Evolutionary conservation across 2,113 vertebrate genomes (phyloP).

Genomic region (Cinclus mexicanus): DNA sequence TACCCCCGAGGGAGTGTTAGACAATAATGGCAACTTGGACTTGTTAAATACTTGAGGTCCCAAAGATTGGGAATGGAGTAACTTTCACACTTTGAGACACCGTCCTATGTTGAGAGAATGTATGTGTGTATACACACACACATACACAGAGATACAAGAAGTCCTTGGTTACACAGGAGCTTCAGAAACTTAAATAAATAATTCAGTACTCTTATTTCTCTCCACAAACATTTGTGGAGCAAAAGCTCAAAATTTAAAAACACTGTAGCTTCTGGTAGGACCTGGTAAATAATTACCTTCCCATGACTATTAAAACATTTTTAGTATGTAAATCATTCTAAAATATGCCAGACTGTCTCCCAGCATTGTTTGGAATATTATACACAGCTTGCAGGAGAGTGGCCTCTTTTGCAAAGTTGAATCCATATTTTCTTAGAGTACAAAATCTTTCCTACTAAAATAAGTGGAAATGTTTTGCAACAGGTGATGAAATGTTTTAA

Average conservation of each 20-base stretch:
- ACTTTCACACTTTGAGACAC: not conserved
- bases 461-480: not conserved
- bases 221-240: not conserved
- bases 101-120: not conserved
- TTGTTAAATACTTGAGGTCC: not conserved
- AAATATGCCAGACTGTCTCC: not conserved
- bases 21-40: not conserved
- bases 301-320: not conserved
- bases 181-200: not conserved
- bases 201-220: not conserved
- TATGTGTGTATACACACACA: rapidly evolving
- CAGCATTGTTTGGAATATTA: not conserved
- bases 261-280: not conserved
- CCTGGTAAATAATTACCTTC: not conserved
- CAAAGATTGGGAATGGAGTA: not conserved
- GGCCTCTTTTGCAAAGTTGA: not conserved
- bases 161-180: not conserved
- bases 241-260: not conserved
- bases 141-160: not conserved
- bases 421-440: not conserved
- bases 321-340: not conserved
- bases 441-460: not conserved
- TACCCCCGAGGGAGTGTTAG: not conserved
- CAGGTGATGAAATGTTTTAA: not conserved
- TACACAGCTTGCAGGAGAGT: not conserved